Evolutionary conservation across 37 sponge, comb jelly and placozoan genomes (phyloP), one percentile per base, ranked within the genome.

Genomic region (Oscarella lobularis): DNA sequence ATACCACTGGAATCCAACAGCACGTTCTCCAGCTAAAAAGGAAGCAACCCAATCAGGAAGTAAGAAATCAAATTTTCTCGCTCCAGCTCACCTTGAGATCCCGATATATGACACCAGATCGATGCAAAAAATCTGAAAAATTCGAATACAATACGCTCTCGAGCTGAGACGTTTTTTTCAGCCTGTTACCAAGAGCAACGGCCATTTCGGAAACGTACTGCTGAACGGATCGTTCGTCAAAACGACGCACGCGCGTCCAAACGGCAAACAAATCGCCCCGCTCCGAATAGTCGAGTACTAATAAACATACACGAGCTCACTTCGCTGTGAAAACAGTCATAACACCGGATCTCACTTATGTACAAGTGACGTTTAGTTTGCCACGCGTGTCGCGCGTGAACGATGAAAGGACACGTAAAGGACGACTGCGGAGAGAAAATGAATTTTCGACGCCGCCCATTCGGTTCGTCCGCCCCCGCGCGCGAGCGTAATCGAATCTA

Each of bases 141-240:
- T n/a, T n/a, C n/a, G n/a, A n/a, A n/a, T n/a, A n/a, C n/a, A n/a
- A n/a, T n/a, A n/a, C n/a, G n/a, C n/a, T n/a, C n/a, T n/a, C n/a
- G n/a, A n/a, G n/a, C n/a, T n/a, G n/a, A n/a, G n/a, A n/a, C n/a
- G n/a, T n/a, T n/a, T n/a, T n/a, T n/a, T n/a, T n/a, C n/a, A n/a
- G n/a, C n/a, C 60, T 27, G 14, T 48, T 48, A 48, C 60, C 60
- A 9, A 48, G 60, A 48, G 60, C 60, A 48, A 48, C 60, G 20
- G 60, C 60, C 60, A 48, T 48, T 20, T 48, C 60, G 60, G 60
- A 9, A 48, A 48, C 20, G 60, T 48, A 48, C 60, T 48, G 60
- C 20, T 20, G 60, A 48, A 48, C 60, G 14, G 60, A 27, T 27
- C 20, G 14, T 20, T 48, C 60, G 60, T 48, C 20, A 20, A 48